Percentiles rank a stretch among this genome's conserved stretches.
These are phyloP conservation scores for Brachycybe producta DNA, from an alignment of 2,888 invertebrate species.

Conservation along the genomic window DNA sequence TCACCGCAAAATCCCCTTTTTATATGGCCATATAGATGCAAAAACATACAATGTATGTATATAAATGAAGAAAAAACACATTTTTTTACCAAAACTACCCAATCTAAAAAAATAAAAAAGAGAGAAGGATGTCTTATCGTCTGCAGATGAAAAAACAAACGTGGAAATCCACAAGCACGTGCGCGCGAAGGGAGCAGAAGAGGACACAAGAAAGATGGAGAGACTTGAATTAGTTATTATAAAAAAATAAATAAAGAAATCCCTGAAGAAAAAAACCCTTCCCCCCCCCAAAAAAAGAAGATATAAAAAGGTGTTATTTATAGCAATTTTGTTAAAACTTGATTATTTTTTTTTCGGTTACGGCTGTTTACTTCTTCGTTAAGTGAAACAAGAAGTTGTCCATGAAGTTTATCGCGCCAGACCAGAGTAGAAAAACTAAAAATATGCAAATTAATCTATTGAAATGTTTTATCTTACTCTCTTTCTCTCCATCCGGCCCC, in stretches of 20 bases:
- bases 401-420: slow-evolving; percentile 6
- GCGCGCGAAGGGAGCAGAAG: no score
- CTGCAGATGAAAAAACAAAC: not conserved
- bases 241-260: slow-evolving; percentile 7
- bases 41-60: slow-evolving; percentile 22
- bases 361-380: slow-evolving; percentile 9
- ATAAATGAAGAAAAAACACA: slow-evolving; percentile 18
- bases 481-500: no score
- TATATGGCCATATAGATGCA: slow-evolving; percentile 19
- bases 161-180: no score
- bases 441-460: slow-evolving; percentile 11
- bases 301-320: slow-evolving; percentile 12
- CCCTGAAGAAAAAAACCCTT: slow-evolving; percentile 1
- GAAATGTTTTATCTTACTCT: slow-evolving; percentile 4
- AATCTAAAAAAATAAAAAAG: slow-evolving; percentile 11
- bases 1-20: slow-evolving; percentile 11
- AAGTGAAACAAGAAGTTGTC: slow-evolving; percentile 9
- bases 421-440: slow-evolving; percentile 7
- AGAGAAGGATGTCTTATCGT: not conserved
- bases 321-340: slow-evolving; percentile 13
- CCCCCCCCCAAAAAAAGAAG: no score
- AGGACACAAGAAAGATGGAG: no score
- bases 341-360: slow-evolving; percentile 3
- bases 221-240: no score
- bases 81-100: slow-evolving; percentile 19